Evolutionary conservation across 2,888 invertebrate species (phyloP), one percentile per base, ranked within the genome.

Genomic region (Glyphotaelius pellucidus): DNA sequence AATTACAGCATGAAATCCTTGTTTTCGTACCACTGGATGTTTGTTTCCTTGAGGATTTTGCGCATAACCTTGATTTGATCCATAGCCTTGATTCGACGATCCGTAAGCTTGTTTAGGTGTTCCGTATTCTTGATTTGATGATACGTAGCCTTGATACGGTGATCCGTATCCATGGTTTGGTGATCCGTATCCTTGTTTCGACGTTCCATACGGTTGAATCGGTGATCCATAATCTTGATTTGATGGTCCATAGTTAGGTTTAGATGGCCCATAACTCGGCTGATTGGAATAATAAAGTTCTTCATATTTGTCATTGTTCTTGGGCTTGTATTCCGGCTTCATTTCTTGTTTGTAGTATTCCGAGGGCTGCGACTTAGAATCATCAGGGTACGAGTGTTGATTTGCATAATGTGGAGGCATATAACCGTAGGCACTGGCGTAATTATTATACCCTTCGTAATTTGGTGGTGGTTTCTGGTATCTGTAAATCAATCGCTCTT

Each of bases 1-100:
- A 81, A 96, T 80, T 4, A 90, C 89, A 93, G 79, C 95, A 95
- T 86, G 90, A 25, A 95, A 93, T 94, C 67, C 67, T 25, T 25
- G 67, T 95, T 96, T 80, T 94, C 94, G 1, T 95, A 94, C 86
- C 94, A 31, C 81, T 31, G 31, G 7, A 81, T 1, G 31, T n/a
- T 5, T 80, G 81, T 15, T 47, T 80, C 47, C 81, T 32, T 31
- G 81, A 67, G 67, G 25, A 67, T n/a, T 67, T 67, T 67, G 67
- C 67, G 7, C 7, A 2, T 67, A 67, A n/a, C 81, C 81, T 81
- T 81, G 81, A 81, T 32, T 31, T 9, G 67, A 25, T 67, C 67
- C 67, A n/a, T 67, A 67, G 1, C 7, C 67, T 67, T 67, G 67
- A 9, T 67, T 67, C 19, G 19, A 14, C 32, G 15, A 30, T 32